Base-by-base conservation (phyloP, 2,113 vertebrate genomes). In the Zosterops pallidus region DNA sequence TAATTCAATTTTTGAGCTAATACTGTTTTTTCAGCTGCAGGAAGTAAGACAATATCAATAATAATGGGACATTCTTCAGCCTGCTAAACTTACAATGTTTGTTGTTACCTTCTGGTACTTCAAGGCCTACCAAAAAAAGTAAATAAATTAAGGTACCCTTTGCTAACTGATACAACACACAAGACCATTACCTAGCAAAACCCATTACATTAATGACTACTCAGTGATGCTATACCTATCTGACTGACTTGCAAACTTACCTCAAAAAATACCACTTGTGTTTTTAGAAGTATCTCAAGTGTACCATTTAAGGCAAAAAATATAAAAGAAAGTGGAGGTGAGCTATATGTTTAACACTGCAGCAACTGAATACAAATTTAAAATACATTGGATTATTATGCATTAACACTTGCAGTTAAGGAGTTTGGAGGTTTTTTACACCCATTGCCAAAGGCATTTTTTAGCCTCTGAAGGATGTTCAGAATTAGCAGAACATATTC, bases 371-470 rank as follows among this genome's bases (percentile, higher is more conserved):
- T 5, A 47, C 3, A 39, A 47, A 49, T 69, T 67, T 84, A 33
- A 49, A 37, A 53, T 35, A 69, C 1, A 1, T 52, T 68, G 68
- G 8, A n/a, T 69, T 60, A 60, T 26, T 24, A 69, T 56, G 25
- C 6, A 53, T 74, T 52, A 83, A 52, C 18, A 47, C 4, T 18
- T 64, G 19, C 17, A 50, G 12, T 13, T 81, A 35, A 70, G 44
- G 42, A 80, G 11, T 14, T 41, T 11, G 6, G 12, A 31, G 7
- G 0, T 64, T 56, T 76, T 83, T 78, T 39, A 26, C 0, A 0
- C 39, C 39, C 21, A 14, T 69, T 50, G 57, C 3, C 7, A 53
- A 78, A 74, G 33, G 8, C 10, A 16, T 33, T 56, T 92, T 83
- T 81, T 55, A 67, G 9, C 6, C 23, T 78, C 23, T 70, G 35